Conservation (phyloP, 2,113 vertebrate genomes). For the Callipepla californica region DNA sequence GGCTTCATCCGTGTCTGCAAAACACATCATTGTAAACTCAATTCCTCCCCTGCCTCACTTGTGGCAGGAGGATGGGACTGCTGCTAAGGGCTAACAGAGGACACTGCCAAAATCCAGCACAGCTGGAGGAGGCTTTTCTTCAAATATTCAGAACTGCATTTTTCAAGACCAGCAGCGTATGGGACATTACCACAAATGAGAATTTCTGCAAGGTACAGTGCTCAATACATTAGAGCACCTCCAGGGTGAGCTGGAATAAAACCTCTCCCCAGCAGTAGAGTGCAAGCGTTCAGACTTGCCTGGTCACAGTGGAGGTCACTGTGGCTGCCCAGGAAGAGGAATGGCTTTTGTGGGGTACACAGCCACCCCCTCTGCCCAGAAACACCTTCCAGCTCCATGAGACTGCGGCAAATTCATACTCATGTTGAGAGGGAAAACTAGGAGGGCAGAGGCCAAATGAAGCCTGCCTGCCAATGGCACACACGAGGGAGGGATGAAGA, state of each 20-base stretch:
- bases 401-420: not conserved
- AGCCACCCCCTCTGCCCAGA: rapidly evolving
- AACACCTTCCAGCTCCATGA: not conserved
- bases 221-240: not conserved
- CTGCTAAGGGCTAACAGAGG: not conserved
- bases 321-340: not conserved
- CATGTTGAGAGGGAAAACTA: not conserved
- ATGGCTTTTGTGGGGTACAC: not conserved
- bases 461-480: not conserved
- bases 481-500: not conserved
- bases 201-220: not conserved
- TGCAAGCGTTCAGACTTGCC: not conserved
- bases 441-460: not conserved
- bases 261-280: not conserved
- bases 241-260: not conserved
- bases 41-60: not conserved
- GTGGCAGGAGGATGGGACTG: not conserved
- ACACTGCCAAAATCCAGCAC: not conserved
- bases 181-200: not conserved
- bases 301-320: not conserved
- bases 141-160: slow-evolving; percentile 13
- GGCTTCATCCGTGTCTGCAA: not conserved
- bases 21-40: not conserved
- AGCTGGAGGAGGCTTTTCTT: not conserved
- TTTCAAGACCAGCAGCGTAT: not conserved